These are phyloP conservation scores for Helarctos malayanus DNA, from an alignment of 2,797 vertebrate species.

Conservation along the genomic window DNA sequence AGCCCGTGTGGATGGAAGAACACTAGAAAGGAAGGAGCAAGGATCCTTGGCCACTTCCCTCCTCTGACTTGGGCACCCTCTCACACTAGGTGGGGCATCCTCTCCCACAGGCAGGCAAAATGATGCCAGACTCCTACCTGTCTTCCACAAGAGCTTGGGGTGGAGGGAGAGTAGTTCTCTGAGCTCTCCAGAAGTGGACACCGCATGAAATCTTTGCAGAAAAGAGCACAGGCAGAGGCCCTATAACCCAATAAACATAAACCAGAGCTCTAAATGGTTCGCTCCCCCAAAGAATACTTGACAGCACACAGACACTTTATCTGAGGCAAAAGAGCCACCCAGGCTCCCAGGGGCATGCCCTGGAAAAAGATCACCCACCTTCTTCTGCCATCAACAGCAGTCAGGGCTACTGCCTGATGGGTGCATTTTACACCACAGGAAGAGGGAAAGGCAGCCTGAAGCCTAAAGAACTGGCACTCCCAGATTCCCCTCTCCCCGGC, in stretches of 20 bases:
- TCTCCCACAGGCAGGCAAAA: neutral
- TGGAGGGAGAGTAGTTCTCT: neutral
- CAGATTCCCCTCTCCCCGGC: neutral
- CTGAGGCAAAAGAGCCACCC: neutral
- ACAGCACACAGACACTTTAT: neutral
- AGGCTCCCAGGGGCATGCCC: neutral
- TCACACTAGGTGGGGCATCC: neutral
- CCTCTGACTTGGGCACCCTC: neutral
- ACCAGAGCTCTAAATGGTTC: neutral
- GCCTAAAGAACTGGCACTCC: neutral
- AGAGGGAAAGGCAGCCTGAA: neutral
- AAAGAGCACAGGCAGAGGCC: neutral
- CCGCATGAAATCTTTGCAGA: neutral
- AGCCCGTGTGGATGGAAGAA: neutral
- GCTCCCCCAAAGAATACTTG: neutral
- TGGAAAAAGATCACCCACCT: neutral
- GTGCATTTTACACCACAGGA: too few relatives aligned
- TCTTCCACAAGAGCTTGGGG: neutral
- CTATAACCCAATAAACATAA: neutral
- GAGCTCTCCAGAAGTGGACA: neutral
- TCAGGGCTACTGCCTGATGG: neutral
- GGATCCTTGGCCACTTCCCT: neutral
- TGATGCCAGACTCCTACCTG: neutral
- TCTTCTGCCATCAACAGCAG: neutral
- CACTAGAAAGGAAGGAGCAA: neutral